Evolutionary conservation across 2,113 vertebrate genomes (phyloP).

Genomic region (Phodopus roborovskii): DNA sequence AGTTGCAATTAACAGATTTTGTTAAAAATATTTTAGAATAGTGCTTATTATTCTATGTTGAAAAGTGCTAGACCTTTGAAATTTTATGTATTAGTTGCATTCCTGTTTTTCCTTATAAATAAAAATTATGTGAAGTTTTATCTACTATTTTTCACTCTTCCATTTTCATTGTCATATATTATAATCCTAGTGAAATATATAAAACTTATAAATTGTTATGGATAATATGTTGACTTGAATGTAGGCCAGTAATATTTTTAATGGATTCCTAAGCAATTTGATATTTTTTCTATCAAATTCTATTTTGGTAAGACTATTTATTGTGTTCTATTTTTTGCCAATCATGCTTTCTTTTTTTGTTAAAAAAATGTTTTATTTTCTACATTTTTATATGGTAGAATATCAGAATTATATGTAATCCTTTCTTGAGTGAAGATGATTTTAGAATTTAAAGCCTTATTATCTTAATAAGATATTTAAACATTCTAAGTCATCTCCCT

Average conservation of each 20-base stretch:
- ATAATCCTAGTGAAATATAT: neutral
- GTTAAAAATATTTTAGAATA: neutral
- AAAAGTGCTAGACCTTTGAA: neutral
- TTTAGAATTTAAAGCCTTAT: neutral
- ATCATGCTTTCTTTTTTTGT: neutral
- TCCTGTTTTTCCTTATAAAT: neutral
- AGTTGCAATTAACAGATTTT: neutral
- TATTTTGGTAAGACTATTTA: neutral
- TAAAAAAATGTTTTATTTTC: neutral
- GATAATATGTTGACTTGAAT: neutral
- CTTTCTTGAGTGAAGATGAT: neutral
- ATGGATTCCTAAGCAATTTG: neutral
- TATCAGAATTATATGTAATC: constrained; percentile 13
- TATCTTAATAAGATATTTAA: constrained; percentile 26
- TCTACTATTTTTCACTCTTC: neutral
- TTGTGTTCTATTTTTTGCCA: neutral
- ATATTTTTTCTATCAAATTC: neutral
- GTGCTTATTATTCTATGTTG: neutral
- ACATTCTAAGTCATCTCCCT: neutral
- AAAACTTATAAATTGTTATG: neutral
- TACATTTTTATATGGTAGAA: neutral
- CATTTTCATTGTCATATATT: neutral
- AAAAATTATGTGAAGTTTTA: neutral
- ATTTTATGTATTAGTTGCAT: neutral
- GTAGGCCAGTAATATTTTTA: neutral